phyloP scores from a whole-genome alignment of 2,888 invertebrate genomes.

The Stomorhina lunata region DNA sequence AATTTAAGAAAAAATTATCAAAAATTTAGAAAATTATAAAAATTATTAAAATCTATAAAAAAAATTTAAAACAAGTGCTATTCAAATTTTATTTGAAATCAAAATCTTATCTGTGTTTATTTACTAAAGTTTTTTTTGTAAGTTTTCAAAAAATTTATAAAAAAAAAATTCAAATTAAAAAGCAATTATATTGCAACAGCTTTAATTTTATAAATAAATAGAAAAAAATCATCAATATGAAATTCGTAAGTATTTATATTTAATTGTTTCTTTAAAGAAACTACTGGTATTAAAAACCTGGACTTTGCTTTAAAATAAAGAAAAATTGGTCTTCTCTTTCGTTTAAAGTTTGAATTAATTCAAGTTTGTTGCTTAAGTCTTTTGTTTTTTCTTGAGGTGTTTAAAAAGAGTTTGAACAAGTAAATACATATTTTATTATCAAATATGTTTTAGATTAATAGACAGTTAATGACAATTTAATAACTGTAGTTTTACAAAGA shows the following conservation, averaged over 20 bases:
- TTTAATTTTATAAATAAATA: background rate
- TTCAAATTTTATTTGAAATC: background rate
- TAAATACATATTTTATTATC: too few species aligned
- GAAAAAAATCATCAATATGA: conserved; percentile 59
- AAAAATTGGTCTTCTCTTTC: background rate
- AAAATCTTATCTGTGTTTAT: conserved; percentile 7
- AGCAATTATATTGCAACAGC: too few species aligned
- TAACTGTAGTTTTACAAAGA: too few species aligned
- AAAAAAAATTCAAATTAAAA: too few species aligned
- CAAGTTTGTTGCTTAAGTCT: conserved; percentile 57
- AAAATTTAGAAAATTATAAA: conserved; percentile 21
- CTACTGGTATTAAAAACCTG: background rate
- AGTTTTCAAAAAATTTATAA: too few species aligned
- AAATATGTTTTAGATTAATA: too few species aligned
- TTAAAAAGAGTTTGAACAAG: too few species aligned
- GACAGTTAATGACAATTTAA: too few species aligned
- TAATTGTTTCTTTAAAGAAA: background rate
- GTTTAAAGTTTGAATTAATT: background rate
- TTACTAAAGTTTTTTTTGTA: too few species aligned
- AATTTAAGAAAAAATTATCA: background rate
- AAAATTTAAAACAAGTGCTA: conserved; percentile 32
- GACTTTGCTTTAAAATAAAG: conserved; percentile 22
- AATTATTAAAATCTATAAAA: conserved; percentile 10
- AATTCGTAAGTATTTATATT: conserved; percentile 64
- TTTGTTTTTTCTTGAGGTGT: conserved; percentile 40